These are phyloP conservation scores for Argynnis bischoffii DNA, from an alignment of 2,888 invertebrate species.

Conservation along the genomic window DNA sequence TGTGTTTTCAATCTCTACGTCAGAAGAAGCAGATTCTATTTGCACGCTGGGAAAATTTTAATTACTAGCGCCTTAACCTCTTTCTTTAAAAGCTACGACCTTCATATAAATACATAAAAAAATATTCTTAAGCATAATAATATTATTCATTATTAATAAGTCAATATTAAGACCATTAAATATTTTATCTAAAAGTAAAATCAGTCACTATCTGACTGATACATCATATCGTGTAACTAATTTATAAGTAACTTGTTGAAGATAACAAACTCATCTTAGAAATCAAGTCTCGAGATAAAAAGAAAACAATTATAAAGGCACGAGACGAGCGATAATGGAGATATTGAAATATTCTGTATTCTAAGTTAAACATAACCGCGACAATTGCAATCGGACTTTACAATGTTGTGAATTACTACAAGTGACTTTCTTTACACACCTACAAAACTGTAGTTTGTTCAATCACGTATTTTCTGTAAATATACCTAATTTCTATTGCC, in stretches of 20 bases:
- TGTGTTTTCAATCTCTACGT: too few relatives aligned
- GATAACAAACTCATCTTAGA: background rate
- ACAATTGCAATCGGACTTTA: slow-evolving; percentile 34
- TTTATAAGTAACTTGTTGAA: slow-evolving; percentile 3
- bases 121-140: too few relatives aligned
- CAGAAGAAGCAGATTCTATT: background rate
- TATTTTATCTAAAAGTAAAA: background rate
- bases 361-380: slow-evolving; percentile 35
- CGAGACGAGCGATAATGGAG: slow-evolving; percentile 35
- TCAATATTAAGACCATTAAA: too few relatives aligned
- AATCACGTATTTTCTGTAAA: too few relatives aligned
- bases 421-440: slow-evolving; percentile 1
- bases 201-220: too few relatives aligned
- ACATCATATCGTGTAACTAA: background rate
- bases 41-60: background rate
- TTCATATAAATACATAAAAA: too few relatives aligned
- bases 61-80: too few relatives aligned
- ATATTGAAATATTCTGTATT: slow-evolving; percentile 37
- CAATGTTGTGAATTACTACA: slow-evolving; percentile 22
- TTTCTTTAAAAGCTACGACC: too few relatives aligned
- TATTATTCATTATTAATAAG: too few relatives aligned
- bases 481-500: too few relatives aligned
- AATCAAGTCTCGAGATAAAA: slow-evolving; percentile 15
- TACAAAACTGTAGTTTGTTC: background rate
- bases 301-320: slow-evolving; percentile 30